A percentile compares a stretch with the other conserved stretches of the same genome.
phyloP scores from a whole-genome alignment of 2,797 vertebrate genomes.

The Rhinatrema bivittatum region DNA sequence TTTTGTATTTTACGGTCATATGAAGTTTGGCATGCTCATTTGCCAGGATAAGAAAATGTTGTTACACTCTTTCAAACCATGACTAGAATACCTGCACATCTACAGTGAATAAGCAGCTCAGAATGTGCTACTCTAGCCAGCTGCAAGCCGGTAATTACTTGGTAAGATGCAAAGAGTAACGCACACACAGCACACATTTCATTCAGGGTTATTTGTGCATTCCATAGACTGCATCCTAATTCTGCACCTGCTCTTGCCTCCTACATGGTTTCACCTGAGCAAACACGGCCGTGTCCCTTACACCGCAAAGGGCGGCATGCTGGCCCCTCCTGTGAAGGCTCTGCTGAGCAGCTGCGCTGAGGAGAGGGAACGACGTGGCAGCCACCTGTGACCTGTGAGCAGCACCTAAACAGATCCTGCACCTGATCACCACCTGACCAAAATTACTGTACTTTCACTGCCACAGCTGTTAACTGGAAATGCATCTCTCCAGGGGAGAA shows the following conservation, averaged over 20 bases:
- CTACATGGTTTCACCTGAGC: slow-evolving; percentile 7
- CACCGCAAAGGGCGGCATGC: background rate
- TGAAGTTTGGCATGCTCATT: too few species aligned
- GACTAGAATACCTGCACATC: too few species aligned
- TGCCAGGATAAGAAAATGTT: too few species aligned
- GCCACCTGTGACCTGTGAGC: slow-evolving; percentile 55
- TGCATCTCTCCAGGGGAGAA: slow-evolving; percentile 12
- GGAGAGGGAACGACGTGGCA: slow-evolving; percentile 12
- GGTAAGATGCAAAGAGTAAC: too few species aligned
- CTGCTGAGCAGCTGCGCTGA: background rate
- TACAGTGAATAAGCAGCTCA: too few species aligned
- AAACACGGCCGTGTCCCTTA: background rate
- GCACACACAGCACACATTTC: background rate
- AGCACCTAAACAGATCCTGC: slow-evolving; percentile 44
- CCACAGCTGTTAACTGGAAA: slow-evolving; percentile 26
- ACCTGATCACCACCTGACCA: slow-evolving; percentile 72
- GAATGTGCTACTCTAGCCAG: too few species aligned
- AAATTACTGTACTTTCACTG: slow-evolving; percentile 18
- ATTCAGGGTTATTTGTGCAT: background rate
- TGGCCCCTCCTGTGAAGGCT: background rate
- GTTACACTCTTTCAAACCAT: too few species aligned
- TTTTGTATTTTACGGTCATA: too few species aligned
- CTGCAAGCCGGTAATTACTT: too few species aligned
- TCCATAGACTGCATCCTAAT: background rate
- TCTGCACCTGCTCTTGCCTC: slow-evolving; percentile 4